A percentile compares a stretch with the other conserved stretches of the same genome.
These are phyloP conservation scores for Catalaphyllia jardinei DNA, from an alignment of 64 coral and sea anemone species.

Conservation along the genomic window DNA sequence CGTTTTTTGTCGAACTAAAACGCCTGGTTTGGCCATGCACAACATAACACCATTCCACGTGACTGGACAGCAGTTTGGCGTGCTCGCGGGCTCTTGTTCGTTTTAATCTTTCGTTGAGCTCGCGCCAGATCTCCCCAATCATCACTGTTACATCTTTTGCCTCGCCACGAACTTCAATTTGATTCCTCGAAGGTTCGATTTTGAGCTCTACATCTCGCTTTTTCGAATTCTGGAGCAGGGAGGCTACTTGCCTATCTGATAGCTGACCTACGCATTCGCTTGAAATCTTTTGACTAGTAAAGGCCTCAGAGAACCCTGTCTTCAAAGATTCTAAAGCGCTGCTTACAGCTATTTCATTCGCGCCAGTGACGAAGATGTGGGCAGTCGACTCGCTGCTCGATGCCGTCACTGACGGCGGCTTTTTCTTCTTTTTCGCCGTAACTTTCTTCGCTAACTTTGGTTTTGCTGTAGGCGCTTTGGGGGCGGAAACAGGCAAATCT, in stretches of 20 bases:
- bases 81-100: background rate
- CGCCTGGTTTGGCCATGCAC: background rate
- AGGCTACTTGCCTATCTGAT: conserved; percentile 19
- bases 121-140: conserved; percentile 16
- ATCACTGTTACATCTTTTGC: conserved; percentile 38
- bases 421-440: background rate
- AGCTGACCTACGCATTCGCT: conserved; percentile 8
- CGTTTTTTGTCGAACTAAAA: background rate
- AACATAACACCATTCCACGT: background rate
- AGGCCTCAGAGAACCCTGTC: conserved; percentile 36
- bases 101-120: conserved; percentile 23
- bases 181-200: conserved; percentile 2
- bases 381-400: background rate
- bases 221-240: background rate
- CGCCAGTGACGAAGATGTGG: background rate
- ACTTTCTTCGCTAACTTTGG: background rate
- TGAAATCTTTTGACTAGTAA: conserved; percentile 14
- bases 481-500: background rate
- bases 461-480: background rate
- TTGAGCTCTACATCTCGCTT: conserved; percentile 38
- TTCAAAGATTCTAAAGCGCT: conserved; percentile 6
- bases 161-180: conserved; percentile 37
- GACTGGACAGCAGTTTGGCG: background rate
- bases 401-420: background rate
- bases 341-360: background rate